Conservation (phyloP, 64 coral and sea anemone genomes). For the Anthopleura sola region DNA sequence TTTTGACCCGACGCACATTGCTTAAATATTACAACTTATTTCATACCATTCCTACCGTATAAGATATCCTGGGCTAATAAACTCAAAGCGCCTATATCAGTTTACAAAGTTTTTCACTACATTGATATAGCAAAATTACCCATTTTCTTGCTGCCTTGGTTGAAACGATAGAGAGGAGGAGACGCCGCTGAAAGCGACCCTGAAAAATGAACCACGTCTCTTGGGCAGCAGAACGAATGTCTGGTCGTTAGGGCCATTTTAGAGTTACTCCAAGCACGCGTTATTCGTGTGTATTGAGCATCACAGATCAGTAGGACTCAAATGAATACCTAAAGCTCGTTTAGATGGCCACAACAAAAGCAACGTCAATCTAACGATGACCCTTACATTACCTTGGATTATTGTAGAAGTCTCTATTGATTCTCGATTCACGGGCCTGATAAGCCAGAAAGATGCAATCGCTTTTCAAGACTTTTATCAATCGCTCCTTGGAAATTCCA, state of each 20-base stretch:
- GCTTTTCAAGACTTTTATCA: not conserved
- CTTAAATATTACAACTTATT: not conserved
- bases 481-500: not conserved
- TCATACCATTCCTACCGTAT: not conserved
- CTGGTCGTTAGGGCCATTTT: constrained; percentile 12
- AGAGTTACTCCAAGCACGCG: not conserved
- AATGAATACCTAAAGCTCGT: not conserved
- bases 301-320: not conserved
- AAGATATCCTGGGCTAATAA: not conserved
- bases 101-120: not conserved
- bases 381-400: constrained; percentile 10
- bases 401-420: constrained; percentile 12
- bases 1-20: not conserved
- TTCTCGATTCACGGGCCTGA: not conserved
- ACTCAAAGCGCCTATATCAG: not conserved
- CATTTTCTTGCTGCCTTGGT: constrained; percentile 8
- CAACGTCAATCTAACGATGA: constrained; percentile 12
- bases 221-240: constrained; percentile 10
- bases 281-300: not conserved
- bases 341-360: constrained; percentile 10
- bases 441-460: constrained; percentile 5
- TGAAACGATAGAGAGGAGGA: not conserved
- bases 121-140: not conserved
- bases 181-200: not conserved
- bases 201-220: not conserved